Conservation (phyloP, 2,888 invertebrate species). For the Thereva nobilitata region DNA sequence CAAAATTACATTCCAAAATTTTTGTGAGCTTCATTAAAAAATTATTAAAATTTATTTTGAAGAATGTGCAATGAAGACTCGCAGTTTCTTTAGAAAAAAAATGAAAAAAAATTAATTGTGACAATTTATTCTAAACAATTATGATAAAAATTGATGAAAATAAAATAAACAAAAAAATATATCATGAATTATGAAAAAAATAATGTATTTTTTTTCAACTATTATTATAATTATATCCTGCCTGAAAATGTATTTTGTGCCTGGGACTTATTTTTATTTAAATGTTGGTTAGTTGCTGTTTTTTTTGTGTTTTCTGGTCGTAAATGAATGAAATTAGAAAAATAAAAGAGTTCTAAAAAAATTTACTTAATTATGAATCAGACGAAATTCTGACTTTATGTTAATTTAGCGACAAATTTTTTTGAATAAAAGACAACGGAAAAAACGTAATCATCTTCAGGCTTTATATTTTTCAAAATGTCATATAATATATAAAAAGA, state of each 20-base stretch:
- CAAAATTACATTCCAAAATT: no score
- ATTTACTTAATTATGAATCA: constrained; percentile 27
- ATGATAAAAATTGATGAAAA: no score
- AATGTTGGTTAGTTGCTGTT: no score
- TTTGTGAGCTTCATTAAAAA: no score
- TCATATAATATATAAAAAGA: no score
- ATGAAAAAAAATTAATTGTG: no score
- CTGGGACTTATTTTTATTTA: constrained; percentile 22
- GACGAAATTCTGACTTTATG: constrained; percentile 4
- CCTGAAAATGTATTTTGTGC: constrained; percentile 38
- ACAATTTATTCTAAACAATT: no score
- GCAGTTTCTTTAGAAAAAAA: no score
- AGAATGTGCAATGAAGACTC: no score
- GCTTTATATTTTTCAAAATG: no score
- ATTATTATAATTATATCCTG: not conserved
- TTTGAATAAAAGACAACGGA: constrained; percentile 7
- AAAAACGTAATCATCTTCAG: no score
- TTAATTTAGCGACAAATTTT: constrained; percentile 40
- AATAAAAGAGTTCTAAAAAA: constrained; percentile 11
- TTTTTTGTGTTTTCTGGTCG: not conserved
- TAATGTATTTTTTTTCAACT: constrained; percentile 13
- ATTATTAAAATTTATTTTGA: no score
- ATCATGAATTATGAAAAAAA: constrained; percentile 25
- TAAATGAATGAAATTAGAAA: not conserved
- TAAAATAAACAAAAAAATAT: constrained; percentile 17